Evolutionary conservation across 2,113 vertebrate genomes (phyloP).

Genomic region (Struthio camelus): DNA sequence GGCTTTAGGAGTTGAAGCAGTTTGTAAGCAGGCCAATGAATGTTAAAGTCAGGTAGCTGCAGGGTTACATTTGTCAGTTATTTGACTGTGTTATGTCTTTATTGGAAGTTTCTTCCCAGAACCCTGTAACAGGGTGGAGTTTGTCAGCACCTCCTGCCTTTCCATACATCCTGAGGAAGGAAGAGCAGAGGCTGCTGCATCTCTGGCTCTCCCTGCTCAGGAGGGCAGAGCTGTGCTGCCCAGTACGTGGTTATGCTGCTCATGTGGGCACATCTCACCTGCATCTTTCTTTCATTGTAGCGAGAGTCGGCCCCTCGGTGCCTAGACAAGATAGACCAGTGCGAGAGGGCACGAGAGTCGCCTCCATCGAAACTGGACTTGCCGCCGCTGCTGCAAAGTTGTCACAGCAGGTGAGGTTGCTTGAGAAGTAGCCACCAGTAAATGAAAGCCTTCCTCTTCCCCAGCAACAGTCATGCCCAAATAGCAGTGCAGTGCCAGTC

Average conservation of each 20-base stretch:
- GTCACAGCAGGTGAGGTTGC: constrained; percentile 90
- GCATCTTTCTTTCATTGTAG: constrained; percentile 74
- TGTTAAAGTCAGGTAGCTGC: background rate
- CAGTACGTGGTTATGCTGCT: background rate
- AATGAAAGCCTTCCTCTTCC: background rate
- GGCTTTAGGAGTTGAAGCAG: background rate
- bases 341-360: constrained; percentile 95
- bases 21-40: background rate
- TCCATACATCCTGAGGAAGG: fast-evolving
- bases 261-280: background rate
- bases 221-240: background rate
- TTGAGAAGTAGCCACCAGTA: background rate
- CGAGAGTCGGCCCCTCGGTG: constrained; percentile 92
- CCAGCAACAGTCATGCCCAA: background rate
- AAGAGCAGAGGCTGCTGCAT: background rate
- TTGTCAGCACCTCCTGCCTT: background rate
- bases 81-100: background rate
- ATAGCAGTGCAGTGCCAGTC: background rate
- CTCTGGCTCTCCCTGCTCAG: background rate
- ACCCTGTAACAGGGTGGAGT: background rate
- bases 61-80: background rate
- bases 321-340: constrained; percentile 94
- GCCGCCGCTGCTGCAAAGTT: constrained; percentile 94
- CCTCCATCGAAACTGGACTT: constrained; percentile 96
- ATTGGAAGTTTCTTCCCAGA: background rate